Evolutionary conservation across 2,888 invertebrate species (phyloP).

Genomic region (Zootermopsis nevadensis): DNA sequence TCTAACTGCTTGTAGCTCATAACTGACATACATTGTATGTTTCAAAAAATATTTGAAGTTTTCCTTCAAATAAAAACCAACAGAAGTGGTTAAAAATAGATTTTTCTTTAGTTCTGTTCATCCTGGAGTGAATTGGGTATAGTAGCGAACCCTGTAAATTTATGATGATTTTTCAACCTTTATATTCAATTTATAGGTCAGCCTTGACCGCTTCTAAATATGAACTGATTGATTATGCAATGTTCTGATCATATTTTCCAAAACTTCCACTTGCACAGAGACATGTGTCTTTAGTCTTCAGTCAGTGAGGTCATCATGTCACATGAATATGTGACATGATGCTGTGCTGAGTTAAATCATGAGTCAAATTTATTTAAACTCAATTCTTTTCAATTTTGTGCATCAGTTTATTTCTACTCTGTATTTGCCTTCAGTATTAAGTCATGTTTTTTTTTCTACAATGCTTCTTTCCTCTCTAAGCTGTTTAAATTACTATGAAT

Average conservation of each 20-base stretch:
- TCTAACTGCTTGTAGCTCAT: too few relatives aligned
- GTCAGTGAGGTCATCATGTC: neutral
- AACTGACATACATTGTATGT: too few relatives aligned
- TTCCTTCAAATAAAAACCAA: too few relatives aligned
- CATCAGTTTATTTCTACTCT: neutral
- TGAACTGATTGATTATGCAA: neutral
- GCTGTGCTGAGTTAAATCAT: neutral
- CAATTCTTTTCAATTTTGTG: neutral
- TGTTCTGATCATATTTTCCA: neutral
- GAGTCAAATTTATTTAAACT: neutral
- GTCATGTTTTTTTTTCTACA: neutral
- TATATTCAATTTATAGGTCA: neutral
- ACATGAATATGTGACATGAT: neutral
- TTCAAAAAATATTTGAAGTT: too few relatives aligned
- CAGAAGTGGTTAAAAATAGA: too few relatives aligned
- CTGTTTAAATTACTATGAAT: neutral
- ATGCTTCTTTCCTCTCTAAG: neutral
- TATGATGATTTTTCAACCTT: neutral
- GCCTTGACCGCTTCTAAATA: neutral
- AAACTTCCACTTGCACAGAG: neutral
- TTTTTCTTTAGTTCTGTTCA: neutral
- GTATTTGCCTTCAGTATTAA: neutral
- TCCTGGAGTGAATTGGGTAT: neutral
- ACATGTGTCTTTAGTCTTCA: neutral
- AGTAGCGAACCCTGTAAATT: neutral